Percentiles rank a stretch among this genome's conserved stretches.
phyloP scores from a whole-genome alignment of 1,140 invertebrate genomes.

The Telenomus remus region DNA sequence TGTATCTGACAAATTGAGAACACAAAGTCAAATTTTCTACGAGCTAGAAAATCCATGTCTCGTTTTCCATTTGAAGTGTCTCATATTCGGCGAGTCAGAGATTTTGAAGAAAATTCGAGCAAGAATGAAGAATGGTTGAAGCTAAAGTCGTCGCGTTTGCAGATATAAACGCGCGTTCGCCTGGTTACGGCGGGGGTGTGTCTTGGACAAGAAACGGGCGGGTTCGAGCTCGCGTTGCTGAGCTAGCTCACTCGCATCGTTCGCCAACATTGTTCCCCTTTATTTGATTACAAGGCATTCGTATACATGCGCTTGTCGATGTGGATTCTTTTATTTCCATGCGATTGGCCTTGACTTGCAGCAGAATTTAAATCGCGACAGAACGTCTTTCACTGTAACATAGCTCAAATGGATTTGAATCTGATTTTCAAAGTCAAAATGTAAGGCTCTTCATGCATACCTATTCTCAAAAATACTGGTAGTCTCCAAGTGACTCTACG shows the following conservation, averaged over 20 bases:
- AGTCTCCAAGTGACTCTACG: no score
- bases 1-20: conserved; percentile 17
- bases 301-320: conserved; percentile 71
- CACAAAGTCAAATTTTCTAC: conserved; percentile 18
- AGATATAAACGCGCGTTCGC: conserved; percentile 67
- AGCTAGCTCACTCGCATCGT: conserved; percentile 71
- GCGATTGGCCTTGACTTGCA: conserved; percentile 55
- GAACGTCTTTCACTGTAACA: conserved; percentile 43
- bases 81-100: conserved; percentile 42
- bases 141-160: conserved; percentile 61
- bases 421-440: conserved; percentile 42
- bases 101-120: conserved; percentile 42
- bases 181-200: conserved; percentile 75
- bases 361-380: conserved; percentile 38
- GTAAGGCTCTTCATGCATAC: conserved; percentile 4
- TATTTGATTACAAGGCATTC: conserved; percentile 75
- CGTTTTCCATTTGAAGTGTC: conserved; percentile 33
- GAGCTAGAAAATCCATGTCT: conserved; percentile 13
- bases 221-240: conserved; percentile 71
- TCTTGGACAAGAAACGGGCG: conserved; percentile 76
- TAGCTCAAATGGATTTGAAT: conserved; percentile 43
- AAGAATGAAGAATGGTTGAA: conserved; percentile 45
- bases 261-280: conserved; percentile 74
- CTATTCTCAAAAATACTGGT: no score
- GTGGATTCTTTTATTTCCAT: conserved; percentile 63